These are phyloP conservation scores for Aleiodes alternator DNA, from an alignment of 2,888 invertebrate species.

Conservation along the genomic window DNA sequence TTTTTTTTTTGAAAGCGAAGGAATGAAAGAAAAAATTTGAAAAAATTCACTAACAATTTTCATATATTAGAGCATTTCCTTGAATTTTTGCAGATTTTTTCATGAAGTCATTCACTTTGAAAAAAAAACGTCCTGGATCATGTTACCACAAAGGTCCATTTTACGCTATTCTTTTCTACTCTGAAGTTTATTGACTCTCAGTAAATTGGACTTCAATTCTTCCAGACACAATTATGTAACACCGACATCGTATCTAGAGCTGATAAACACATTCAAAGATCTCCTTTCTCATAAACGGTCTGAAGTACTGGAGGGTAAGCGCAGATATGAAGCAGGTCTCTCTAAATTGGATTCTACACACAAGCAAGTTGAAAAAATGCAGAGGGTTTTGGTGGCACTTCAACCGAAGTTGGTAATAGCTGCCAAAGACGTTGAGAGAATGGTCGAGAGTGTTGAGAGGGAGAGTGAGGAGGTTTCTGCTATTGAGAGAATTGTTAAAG, in stretches of 20 bases:
- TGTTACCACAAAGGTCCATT: no score
- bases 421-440: constrained; percentile 91
- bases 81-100: no score
- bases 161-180: no score
- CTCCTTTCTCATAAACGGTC: constrained; percentile 85
- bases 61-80: no score
- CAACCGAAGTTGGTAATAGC: constrained; percentile 92
- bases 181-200: not conserved
- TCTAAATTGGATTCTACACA: constrained; percentile 91
- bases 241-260: constrained; percentile 93
- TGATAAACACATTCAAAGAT: constrained; percentile 92
- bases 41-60: no score
- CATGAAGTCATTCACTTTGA: no score
- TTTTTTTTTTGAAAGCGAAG: no score
- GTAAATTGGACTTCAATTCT: not conserved
- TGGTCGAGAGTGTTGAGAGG: constrained; percentile 90
- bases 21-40: no score
- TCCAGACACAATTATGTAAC: constrained; percentile 88
- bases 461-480: constrained; percentile 91
- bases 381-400: constrained; percentile 87
- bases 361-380: constrained; percentile 88
- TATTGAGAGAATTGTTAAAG: constrained; percentile 87
- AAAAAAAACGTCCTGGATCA: no score
- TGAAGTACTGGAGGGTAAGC: constrained; percentile 81
- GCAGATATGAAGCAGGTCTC: constrained; percentile 89